Percentiles rank a stretch among this genome's conserved stretches.
These are phyloP conservation scores for Neodiprion virginianus DNA, from an alignment of 1,140 invertebrate genomes.

Conservation along the genomic window DNA sequence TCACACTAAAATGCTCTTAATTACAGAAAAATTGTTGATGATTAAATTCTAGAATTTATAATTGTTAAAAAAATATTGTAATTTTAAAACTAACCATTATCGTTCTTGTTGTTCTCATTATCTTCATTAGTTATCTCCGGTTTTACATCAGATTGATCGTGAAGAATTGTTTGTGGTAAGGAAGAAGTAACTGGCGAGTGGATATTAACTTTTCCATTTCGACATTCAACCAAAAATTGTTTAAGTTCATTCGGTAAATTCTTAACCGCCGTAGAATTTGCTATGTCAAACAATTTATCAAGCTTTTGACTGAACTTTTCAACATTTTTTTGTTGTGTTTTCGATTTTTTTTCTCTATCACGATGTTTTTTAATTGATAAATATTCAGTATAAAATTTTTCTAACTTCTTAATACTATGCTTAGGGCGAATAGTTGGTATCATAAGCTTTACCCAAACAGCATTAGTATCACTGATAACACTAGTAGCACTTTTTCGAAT, in stretches of 20 bases:
- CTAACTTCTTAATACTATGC: too few species aligned
- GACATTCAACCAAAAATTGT: constrained; percentile 16
- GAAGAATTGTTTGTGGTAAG: constrained; percentile 11
- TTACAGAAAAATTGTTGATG: too few species aligned
- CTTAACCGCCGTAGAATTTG: constrained; percentile 10
- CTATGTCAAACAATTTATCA: constrained; percentile 16
- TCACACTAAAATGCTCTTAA: too few species aligned
- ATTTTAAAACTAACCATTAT: constrained; percentile 20
- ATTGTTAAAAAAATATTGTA: neutral
- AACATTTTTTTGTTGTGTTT: too few species aligned
- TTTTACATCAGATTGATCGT: constrained; percentile 11
- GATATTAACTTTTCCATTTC: neutral
- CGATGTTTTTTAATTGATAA: too few species aligned
- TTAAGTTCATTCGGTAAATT: constrained; percentile 16
- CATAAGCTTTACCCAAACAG: constrained; percentile 10
- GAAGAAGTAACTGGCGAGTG: neutral
- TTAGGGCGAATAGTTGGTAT: neutral
- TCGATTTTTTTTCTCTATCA: too few species aligned
- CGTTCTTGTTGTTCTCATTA: neutral
- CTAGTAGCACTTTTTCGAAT: constrained; percentile 8
- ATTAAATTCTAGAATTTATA: too few species aligned
- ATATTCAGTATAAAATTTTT: too few species aligned
- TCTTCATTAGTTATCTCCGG: constrained; percentile 8
- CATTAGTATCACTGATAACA: constrained; percentile 10
- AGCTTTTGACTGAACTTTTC: neutral